Evolutionary conservation across 2,888 invertebrate species (phyloP), one percentile per base, ranked within the genome.

Genomic region (Trichopoda pennipes): DNA sequence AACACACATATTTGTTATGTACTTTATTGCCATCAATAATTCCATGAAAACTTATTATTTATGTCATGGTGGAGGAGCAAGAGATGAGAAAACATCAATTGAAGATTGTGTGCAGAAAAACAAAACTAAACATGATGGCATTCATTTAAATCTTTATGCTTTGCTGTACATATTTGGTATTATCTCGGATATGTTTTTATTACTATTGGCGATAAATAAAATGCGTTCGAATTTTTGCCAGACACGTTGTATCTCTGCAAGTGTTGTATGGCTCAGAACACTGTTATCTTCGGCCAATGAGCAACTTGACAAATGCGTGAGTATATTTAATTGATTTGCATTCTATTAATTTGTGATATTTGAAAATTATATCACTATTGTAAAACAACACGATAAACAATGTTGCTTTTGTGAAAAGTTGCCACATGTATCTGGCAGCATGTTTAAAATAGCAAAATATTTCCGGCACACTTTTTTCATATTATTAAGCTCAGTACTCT

Each of bases 1-100:
- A 3, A 77, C 86, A 1, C 89, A 90, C 19, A 42, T 81, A 17
- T 90, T 89, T 73, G 78, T 89, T 56, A 58, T 81, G 3, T 90
- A 90, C 80, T 90, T 87, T 63, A 84, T 86, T 60, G 74, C 66
- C 4, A 55, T 55, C 3, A 56, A 66, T 17, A 12, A 63, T n/a
- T 58, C 56, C 12, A 83, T 72, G 60, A 86, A 85, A 49, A 63
- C 60, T 0, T 10, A 61, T 47, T 14, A 49, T 14, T 14, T 42
- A 49, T n/a, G 42, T 44, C n/a, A 44, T 44, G 42, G 2, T 38
- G 9, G 2, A 14, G 38, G 0, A 6, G 7, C 14, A 14, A 14
- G 12, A 38, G 14, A 10, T 38, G 12, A 38, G 9, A 7, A 16
- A 42, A 1, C 42, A 14, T 16, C 12, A 12, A 42, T 14, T 14